Conservation (phyloP, 2,113 vertebrate species). For the Gavia stellata region DNA sequence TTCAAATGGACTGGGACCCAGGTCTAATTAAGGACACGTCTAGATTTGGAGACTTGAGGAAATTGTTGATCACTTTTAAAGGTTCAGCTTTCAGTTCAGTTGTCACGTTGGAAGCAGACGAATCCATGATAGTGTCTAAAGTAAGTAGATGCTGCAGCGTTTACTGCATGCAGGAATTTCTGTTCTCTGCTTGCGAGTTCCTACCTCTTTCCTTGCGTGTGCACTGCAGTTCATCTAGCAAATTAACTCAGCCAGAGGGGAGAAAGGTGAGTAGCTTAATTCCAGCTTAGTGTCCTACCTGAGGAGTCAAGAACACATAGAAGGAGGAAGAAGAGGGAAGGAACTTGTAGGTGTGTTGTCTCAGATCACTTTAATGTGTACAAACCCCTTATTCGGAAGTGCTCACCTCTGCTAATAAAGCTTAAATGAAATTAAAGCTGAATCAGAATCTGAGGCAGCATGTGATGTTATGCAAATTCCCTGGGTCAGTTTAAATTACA, state of each 20-base stretch:
- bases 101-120: background rate
- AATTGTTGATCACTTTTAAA: background rate
- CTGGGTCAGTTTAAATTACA: conserved; percentile 18
- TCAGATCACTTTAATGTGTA: background rate
- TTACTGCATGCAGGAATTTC: background rate
- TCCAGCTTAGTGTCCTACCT: background rate
- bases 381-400: background rate
- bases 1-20: background rate
- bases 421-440: background rate
- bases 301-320: background rate
- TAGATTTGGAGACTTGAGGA: background rate
- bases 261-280: background rate
- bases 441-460: background rate
- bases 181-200: background rate
- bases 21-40: background rate
- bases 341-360: background rate
- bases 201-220: background rate
- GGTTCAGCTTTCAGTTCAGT: background rate
- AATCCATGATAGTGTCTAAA: background rate
- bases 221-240: background rate
- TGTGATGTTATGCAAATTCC: background rate
- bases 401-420: background rate
- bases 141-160: background rate
- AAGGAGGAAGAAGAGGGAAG: background rate
- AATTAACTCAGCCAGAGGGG: background rate